A percentile compares a stretch with the other conserved stretches of the same genome.
Conservation (phyloP, 2,113 vertebrate genomes). For the Cromileptes altivelis region DNA sequence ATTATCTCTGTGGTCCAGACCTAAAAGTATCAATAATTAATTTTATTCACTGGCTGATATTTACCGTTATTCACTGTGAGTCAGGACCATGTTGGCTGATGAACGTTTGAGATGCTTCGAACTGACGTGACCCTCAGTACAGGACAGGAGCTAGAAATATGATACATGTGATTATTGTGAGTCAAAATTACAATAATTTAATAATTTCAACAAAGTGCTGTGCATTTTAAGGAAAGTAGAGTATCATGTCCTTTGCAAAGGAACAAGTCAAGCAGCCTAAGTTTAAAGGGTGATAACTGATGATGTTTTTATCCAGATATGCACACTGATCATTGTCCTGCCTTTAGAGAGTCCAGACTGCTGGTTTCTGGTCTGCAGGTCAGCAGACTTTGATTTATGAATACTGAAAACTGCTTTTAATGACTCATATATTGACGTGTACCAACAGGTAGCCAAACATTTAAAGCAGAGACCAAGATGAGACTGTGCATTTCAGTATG, state of each 20-base stretch:
- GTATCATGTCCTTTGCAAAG: too few relatives aligned
- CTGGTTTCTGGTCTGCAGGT: too few relatives aligned
- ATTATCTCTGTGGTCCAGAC: not conserved
- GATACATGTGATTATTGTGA: not conserved
- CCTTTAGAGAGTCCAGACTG: not conserved
- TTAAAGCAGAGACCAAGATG: too few relatives aligned
- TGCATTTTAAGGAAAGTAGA: too few relatives aligned
- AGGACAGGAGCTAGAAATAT: not conserved
- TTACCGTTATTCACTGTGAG: not conserved
- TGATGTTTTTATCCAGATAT: not conserved
- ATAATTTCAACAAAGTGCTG: not conserved
- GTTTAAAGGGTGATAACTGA: too few relatives aligned
- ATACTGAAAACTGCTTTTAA: not conserved
- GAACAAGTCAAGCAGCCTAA: too few relatives aligned
- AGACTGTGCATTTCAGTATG: too few relatives aligned
- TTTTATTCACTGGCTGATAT: not conserved
- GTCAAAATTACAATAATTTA: not conserved
- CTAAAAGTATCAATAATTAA: conserved; percentile 18
- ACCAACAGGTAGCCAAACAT: too few relatives aligned
- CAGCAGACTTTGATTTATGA: not conserved
- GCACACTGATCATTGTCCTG: not conserved
- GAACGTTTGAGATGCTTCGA: not conserved
- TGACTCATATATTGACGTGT: too few relatives aligned
- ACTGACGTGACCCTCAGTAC: not conserved
- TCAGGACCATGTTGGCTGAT: not conserved